A percentile compares a stretch with the other conserved stretches of the same genome.
phyloP scores from a whole-genome alignment of 2,888 invertebrate genomes.

The Schrankia costaestrigalis region DNA sequence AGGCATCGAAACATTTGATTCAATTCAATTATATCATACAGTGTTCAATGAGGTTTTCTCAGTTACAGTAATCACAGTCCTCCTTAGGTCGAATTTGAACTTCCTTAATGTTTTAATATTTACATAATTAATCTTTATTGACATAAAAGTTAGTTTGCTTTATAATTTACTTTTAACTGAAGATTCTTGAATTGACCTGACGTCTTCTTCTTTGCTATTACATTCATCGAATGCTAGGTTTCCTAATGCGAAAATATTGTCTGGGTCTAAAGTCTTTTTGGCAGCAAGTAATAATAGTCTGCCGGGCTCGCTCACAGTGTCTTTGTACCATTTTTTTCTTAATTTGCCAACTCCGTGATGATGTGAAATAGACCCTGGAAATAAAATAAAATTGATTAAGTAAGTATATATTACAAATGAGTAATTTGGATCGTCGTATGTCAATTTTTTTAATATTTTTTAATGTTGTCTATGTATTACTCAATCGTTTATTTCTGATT shows the following conservation, averaged over 20 bases:
- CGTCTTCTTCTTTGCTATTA: slow-evolving; percentile 16
- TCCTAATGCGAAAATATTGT: slow-evolving; percentile 95
- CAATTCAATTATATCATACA: no score
- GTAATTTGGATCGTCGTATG: no score
- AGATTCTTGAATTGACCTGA: no score
- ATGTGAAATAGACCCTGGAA: slow-evolving; percentile 91
- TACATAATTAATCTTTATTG: no score
- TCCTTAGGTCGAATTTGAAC: not conserved
- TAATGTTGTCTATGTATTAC: no score
- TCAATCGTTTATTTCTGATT: no score
- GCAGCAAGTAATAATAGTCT: slow-evolving; percentile 88
- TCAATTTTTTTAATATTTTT: no score
- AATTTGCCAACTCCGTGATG: slow-evolving; percentile 98
- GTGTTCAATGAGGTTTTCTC: no score
- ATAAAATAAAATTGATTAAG: slow-evolving; percentile 1
- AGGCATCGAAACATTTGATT: no score
- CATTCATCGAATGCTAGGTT: slow-evolving; percentile 80
- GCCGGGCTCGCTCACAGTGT: slow-evolving; percentile 91
- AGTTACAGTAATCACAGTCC: slow-evolving; percentile 1
- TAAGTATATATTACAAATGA: slow-evolving; percentile 10
- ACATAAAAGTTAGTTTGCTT: no score
- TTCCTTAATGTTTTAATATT: slow-evolving; percentile 1
- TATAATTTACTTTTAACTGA: slow-evolving; percentile 67
- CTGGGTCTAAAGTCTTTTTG: slow-evolving; percentile 94
- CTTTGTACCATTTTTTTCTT: slow-evolving; percentile 91